A percentile compares a stretch with the other conserved stretches of the same genome.
Conservation (phyloP, 2,888 invertebrate species). For the Rhimphoctona megacephalus region DNA sequence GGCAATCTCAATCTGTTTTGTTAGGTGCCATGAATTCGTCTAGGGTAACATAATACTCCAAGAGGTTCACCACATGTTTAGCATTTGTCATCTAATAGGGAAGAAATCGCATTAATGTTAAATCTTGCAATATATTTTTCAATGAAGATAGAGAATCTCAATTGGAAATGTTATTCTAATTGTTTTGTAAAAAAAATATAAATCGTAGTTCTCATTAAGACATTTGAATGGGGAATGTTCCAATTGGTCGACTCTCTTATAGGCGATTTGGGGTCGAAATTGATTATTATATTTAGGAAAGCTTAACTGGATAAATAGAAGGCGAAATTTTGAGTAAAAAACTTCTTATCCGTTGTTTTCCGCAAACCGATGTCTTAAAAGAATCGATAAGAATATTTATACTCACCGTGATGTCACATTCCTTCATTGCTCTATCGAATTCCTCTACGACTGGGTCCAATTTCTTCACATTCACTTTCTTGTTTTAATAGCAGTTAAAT, state of each 20-base stretch:
- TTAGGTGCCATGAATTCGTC: neutral
- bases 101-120: neutral
- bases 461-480: no score
- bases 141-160: neutral
- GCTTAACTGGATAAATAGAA: no score
- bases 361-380: no score
- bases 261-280: no score
- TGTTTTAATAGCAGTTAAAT: no score
- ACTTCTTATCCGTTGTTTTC: no score
- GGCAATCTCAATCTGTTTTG: neutral
- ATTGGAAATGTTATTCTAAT: neutral
- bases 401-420: no score
- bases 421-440: no score
- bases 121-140: neutral
- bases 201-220: neutral
- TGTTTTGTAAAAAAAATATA: neutral
- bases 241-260: neutral
- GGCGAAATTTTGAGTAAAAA: no score
- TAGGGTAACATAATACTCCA: neutral
- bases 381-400: no score
- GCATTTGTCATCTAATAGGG: neutral
- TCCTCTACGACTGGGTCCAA: no score
- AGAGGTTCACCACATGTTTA: neutral
- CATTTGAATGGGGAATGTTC: neutral
- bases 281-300: no score